Evolutionary conservation across 2,888 invertebrate species (phyloP).

Genomic region (Elegia similella): DNA sequence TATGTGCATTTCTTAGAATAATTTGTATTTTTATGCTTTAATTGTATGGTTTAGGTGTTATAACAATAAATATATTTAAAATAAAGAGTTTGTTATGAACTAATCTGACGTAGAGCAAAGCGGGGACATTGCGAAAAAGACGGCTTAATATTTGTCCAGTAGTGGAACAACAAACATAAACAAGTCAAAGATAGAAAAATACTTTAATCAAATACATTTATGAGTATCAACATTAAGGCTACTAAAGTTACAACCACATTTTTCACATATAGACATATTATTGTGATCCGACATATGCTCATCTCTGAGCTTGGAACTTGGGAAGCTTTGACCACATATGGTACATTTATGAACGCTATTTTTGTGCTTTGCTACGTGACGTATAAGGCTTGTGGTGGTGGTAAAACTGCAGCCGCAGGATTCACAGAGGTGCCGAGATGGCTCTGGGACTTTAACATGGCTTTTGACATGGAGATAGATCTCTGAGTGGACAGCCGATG

Average conservation of each 20-base stretch:
- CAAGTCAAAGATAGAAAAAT: constrained; percentile 6
- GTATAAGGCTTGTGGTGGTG: constrained; percentile 48
- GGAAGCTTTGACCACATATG: constrained; percentile 49
- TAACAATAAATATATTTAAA: not conserved
- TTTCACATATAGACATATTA: constrained; percentile 63
- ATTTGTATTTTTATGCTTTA: constrained; percentile 10
- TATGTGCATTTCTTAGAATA: constrained; percentile 6
- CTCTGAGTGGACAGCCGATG: constrained; percentile 78
- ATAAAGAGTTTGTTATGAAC: not conserved
- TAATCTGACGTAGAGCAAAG: too few relatives aligned
- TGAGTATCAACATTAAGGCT: constrained; percentile 47
- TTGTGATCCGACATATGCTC: constrained; percentile 49
- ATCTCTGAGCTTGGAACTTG: constrained; percentile 40
- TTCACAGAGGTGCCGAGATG: constrained; percentile 63
- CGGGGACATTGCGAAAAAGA: too few relatives aligned
- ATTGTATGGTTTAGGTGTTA: constrained; percentile 8
- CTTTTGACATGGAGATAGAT: constrained; percentile 82
- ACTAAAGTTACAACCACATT: constrained; percentile 58
- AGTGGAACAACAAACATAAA: too few relatives aligned
- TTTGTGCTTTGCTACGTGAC: constrained; percentile 54
- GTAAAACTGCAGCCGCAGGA: constrained; percentile 68
- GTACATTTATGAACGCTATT: constrained; percentile 40
- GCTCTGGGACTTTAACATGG: constrained; percentile 56
- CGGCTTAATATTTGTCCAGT: too few relatives aligned
- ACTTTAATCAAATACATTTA: constrained; percentile 37